Conservation (phyloP, 2,888 invertebrate genomes). For the Ophraella communa region DNA sequence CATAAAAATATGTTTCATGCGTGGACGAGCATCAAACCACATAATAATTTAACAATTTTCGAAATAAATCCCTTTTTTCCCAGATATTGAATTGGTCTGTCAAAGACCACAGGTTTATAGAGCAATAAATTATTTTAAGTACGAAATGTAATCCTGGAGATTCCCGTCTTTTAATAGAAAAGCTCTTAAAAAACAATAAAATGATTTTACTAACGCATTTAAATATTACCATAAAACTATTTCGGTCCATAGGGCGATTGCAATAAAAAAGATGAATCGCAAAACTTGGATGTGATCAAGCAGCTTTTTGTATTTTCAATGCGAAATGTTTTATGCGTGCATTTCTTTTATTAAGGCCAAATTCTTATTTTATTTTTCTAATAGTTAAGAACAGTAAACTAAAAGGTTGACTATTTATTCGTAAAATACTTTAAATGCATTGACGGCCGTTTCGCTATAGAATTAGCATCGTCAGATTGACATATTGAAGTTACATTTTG, state of each 20-base stretch:
- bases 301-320: not conserved
- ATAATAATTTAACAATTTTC: not conserved
- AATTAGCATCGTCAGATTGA: no score
- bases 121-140: slow-evolving; percentile 23
- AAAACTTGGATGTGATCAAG: not conserved
- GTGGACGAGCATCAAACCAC: not conserved
- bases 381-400: not conserved
- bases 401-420: no score
- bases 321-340: not conserved
- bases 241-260: not conserved
- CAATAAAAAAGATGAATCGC: not conserved
- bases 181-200: slow-evolving; percentile 20
- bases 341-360: not conserved
- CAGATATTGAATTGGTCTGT: slow-evolving; percentile 18
- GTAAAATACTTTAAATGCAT: no score
- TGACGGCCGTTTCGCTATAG: no score
- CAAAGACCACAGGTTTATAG: slow-evolving; percentile 21
- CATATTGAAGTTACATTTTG: no score
- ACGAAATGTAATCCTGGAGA: slow-evolving; percentile 16
- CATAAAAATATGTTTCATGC: not conserved
- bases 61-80: slow-evolving; percentile 8
- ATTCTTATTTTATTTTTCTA: not conserved
- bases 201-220: slow-evolving; percentile 16
- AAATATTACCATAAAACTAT: slow-evolving; percentile 16
- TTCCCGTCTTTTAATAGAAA: slow-evolving; percentile 17